Base-by-base conservation (phyloP, 2,797 vertebrate species). In the Danionella dracula region DNA sequence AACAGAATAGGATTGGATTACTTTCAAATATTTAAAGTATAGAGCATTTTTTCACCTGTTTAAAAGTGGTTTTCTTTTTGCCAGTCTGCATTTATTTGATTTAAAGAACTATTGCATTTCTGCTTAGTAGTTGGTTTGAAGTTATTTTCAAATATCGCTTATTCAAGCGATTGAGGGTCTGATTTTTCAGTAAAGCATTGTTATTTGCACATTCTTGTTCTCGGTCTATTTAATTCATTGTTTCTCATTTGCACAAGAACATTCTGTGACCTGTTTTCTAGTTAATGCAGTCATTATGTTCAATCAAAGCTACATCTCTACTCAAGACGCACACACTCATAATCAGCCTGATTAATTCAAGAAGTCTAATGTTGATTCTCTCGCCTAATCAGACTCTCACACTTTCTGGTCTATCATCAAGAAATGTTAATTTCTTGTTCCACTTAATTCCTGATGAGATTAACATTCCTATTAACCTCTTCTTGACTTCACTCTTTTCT, bases 261-360 rank as follows among this genome's bases (percentile, higher is more conserved):
- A 8, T 48, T 16, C 16, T 37, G 11, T 13, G 37, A 10, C 11
- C 17, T 20, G 4, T n/a, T 62, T 29, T 9, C 4, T 15, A 48
- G 21, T 17, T 9, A 17, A 50, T 8, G 8, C 13, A 32, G 38
- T 50, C 13, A 31, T 11, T 46, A 20, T 58, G 40, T 45, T 23
- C 9, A 44, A 27, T 27, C 17, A 49, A 23, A 37, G 23, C 15
- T 31, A 50, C 8, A 50, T 16, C 16, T 20, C 35, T 15, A 21
- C 45, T 4, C 5, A 13, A 19, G 16, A 42, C 15, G 16, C 16
- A 31, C 48, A 51, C 37, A 51, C 11, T 12, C 37, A 41, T 48
- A 41, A 41, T 51, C 59, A 50, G 59, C 23, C 12, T 62, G 15
- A 63, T 15, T 42, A 53, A 20, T 7, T 12, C 21, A 41, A 57